Base-by-base conservation (phyloP, 2,888 invertebrate genomes). In the Calameuta filiformis region DNA sequence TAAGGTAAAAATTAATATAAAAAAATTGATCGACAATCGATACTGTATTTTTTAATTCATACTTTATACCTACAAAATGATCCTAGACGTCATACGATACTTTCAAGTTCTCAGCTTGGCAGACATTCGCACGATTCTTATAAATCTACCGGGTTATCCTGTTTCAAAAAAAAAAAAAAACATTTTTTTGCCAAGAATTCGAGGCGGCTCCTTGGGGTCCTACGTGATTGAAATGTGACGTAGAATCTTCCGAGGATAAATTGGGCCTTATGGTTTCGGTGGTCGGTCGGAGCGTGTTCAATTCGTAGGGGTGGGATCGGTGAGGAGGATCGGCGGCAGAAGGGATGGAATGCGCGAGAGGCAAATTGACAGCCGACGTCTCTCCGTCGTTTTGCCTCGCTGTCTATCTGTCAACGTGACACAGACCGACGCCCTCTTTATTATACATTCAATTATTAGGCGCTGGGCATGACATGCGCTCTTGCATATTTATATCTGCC, bases 381-480 rank as follows among this genome's bases (percentile, higher is more conserved):
- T 87, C 87, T 85, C 87, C 83, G 84, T 81, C 75, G 33, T 15
- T 35, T 23, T 68, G 37, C n/a, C 77, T 40, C 75, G 71, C 79
- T 75, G 81, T 81, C 83, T 84, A 83, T 82, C 86, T 90, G 87
- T 88, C 89, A 89, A 87, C 89, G 83, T 90, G 89, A 90, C 89
- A 88, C 81, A 86, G 84, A 85, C 86, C 88, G 87, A 89, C 90
- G 89, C 90, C 90, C 90, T 90, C 90, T 90, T 90, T 90, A 90
- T 90, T 90, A 90, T 90, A 90, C 90, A 90, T 90, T 90, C 90
- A 90, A 90, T 90, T 90, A 90, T 90, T 90, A 90, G 90, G 88
- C 87, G 88, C 89, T 89, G 90, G 88, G 86, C 89, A 87, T 89
- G 90, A 90, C 90, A 90, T 89, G 89, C 87, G 85, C 88, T 89